Percentiles rank a stretch among this genome's conserved stretches.
These are phyloP conservation scores for Brachionus sp. DNA, from an alignment of 1,140 invertebrate species.

Conservation along the genomic window DNA sequence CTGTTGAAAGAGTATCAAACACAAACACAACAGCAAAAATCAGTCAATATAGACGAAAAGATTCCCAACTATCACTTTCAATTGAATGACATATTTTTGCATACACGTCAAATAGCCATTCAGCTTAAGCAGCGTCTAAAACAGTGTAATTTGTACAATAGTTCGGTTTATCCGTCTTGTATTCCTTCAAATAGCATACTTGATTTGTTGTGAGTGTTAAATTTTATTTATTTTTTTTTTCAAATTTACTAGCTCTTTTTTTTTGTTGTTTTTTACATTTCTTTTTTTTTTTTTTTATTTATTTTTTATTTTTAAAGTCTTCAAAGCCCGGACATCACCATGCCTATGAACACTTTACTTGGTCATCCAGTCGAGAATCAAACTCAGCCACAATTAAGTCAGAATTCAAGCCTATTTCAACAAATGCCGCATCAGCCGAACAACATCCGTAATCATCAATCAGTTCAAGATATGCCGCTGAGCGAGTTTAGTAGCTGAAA, in stretches of 20 bases:
- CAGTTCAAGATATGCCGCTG: not conserved
- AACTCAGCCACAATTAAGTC: constrained; percentile 17
- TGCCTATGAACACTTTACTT: not conserved
- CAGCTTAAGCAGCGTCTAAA: constrained; percentile 43
- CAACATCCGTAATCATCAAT: not conserved
- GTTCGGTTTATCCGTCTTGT: constrained; percentile 40
- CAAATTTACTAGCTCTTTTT: not conserved
- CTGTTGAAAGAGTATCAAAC: constrained; percentile 30
- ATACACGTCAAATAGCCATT: constrained; percentile 32
- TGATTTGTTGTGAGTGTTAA: constrained; percentile 40
- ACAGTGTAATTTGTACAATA: constrained; percentile 45
- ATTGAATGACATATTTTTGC: constrained; percentile 34
- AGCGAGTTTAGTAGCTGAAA: constrained; percentile 29
- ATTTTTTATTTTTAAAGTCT: not conserved
- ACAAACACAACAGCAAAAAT: not conserved
- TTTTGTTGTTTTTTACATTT: not conserved
- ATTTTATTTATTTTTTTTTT: not conserved
- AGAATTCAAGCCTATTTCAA: constrained; percentile 15
- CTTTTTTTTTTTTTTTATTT: not conserved
- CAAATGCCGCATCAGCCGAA: not conserved
- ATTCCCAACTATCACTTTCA: constrained; percentile 20
- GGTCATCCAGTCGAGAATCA: not conserved
- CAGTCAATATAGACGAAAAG: not conserved
- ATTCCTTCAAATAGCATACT: constrained; percentile 42
- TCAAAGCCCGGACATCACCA: not conserved